Conservation (phyloP, 2,888 invertebrate species). For the Drosophila antonietae region DNA sequence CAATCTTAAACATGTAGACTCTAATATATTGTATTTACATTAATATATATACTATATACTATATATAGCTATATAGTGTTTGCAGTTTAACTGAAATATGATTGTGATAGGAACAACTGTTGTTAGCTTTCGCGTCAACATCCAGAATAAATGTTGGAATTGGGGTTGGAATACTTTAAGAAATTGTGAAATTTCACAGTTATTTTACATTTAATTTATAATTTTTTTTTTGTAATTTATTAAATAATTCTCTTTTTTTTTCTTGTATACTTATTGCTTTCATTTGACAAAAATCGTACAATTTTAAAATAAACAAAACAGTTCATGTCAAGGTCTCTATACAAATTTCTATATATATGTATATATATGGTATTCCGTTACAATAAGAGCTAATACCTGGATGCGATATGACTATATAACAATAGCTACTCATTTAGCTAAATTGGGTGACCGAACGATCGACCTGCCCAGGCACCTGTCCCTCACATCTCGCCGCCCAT, state of each 20-base stretch:
- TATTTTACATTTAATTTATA: not conserved
- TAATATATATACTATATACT: not conserved
- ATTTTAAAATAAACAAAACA: not conserved
- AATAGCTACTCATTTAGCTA: conserved; percentile 24
- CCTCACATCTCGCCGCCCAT: not conserved
- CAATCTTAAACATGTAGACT: conserved; percentile 3
- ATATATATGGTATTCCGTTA: conserved; percentile 3
- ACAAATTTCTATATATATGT: conserved; percentile 14
- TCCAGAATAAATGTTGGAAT: not conserved
- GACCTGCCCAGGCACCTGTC: conserved; percentile 62
- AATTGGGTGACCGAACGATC: conserved; percentile 8
- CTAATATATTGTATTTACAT: conserved; percentile 3
- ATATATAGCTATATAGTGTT: conserved; percentile 1
- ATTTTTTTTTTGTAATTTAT: not conserved
- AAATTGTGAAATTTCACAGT: not conserved
- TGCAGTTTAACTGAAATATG: conserved; percentile 3
- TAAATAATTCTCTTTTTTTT: not conserved
- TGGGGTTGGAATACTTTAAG: not conserved
- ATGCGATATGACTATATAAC: conserved; percentile 48
- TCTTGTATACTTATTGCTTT: not conserved
- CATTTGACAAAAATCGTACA: not conserved
- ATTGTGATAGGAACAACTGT: conserved; percentile 2
- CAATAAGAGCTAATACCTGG: conserved; percentile 34
- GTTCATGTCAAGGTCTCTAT: not conserved
- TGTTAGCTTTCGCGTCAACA: not conserved